These are phyloP conservation scores for Hemiscyllium ocellatum DNA, from an alignment of 2,113 vertebrate genomes.

Conservation along the genomic window DNA sequence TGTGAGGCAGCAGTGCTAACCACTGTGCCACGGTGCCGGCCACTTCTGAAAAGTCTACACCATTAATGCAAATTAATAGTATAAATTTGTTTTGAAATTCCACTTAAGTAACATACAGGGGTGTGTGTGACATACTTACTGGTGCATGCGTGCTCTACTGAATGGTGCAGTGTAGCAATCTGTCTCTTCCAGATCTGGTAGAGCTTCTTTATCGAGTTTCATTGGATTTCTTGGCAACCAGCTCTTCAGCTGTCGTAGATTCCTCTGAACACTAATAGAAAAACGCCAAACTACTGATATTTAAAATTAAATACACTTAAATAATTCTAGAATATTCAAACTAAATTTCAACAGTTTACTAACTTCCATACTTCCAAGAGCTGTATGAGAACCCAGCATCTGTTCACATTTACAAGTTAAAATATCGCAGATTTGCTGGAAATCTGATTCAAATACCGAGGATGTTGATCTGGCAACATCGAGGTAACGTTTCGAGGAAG, in stretches of 20 bases:
- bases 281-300: not conserved
- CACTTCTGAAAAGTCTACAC: not conserved
- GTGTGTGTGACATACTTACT: constrained; percentile 62
- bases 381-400: not conserved
- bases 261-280: constrained; percentile 67
- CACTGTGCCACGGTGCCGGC: no score
- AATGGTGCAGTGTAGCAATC: constrained; percentile 97
- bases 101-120: not conserved
- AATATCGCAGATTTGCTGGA: no score
- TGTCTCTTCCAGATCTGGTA: constrained; percentile 86
- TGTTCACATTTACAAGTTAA: no score
- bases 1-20: no score
- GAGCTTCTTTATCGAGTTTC: constrained; percentile 91
- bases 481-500: no score
- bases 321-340: not conserved
- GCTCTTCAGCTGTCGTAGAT: constrained; percentile 80
- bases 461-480: no score
- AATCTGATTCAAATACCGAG: no score
- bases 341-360: no score
- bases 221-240: constrained; percentile 94
- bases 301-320: not conserved
- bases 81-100: not conserved
- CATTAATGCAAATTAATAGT: not conserved
- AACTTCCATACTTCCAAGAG: no score
- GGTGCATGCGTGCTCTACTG: constrained; percentile 87